Evolutionary conservation across 2,797 vertebrate species (phyloP), one percentile per base, ranked within the genome.

Genomic region (Enteromius radiatus): DNA sequence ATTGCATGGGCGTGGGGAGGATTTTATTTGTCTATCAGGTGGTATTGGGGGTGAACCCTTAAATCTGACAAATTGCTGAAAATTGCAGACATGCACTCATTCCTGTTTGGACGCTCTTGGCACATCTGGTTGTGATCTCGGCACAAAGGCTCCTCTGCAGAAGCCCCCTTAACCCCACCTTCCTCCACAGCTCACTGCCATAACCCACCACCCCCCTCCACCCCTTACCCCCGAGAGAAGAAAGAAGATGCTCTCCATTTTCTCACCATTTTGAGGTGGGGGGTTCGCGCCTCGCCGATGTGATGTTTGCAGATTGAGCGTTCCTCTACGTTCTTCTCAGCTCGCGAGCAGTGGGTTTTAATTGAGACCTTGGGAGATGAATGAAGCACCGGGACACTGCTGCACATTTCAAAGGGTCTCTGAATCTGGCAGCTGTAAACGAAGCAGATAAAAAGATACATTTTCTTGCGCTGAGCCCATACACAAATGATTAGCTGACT

Each of bases 31-130:
- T 91, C 91, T 93, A 93, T 93, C 90, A 88, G 90, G 91, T 92
- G 91, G 91, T 90, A 87, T 87, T 85, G 67, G 88, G 88, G 84
- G 84, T 86, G 86, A 87, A 88, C 92, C 92, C 91, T 92, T 90
- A 95, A 95, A 93, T 93, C 93, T 94, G 95, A 96, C 94, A 96
- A 96, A 96, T 95, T 95, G 94, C 93, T 87, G 92, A 95, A 95
- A 95, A 95, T 95, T 95, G 93, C 94, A 93, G 93, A 93, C 94
- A 93, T 91, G 91, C 94, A 92, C 92, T 93, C 93, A 90, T 94
- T 93, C 92, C 91, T 93, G 93, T 94, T 95, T 94, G 92, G 94
- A 94, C 92, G 92, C 93, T 94, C 92, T 93, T 87, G 86, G 89
- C 91, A 93, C 94, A 95, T 95, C 94, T 96, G 95, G 94, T 93